These are phyloP conservation scores for Bradypus variegatus DNA, from an alignment of 2,797 vertebrate species.

Conservation along the genomic window DNA sequence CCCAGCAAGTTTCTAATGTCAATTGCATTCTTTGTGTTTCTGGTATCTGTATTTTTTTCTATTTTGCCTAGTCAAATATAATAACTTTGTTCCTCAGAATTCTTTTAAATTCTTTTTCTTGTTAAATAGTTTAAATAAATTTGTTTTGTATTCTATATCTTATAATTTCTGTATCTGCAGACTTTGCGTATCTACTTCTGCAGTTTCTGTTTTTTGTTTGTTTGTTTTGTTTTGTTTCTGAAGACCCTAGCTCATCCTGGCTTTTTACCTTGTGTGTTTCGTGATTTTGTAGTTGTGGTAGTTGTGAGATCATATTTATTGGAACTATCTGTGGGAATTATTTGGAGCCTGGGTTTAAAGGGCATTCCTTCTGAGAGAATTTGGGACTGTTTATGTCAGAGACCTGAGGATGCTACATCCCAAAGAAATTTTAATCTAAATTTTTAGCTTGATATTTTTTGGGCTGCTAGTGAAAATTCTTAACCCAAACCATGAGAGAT, in stretches of 20 bases:
- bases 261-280: neutral
- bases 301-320: neutral
- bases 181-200: neutral
- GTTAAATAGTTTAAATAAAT: neutral
- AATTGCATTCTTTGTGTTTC: neutral
- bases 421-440: conserved; percentile 15
- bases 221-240: neutral
- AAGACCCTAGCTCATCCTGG: neutral
- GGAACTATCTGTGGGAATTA: neutral
- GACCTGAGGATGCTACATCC: neutral
- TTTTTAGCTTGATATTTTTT: conserved; percentile 14
- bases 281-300: neutral
- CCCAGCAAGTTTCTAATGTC: neutral
- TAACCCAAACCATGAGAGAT: neutral
- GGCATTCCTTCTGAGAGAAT: neutral
- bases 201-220: neutral
- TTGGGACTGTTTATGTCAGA: neutral
- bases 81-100: neutral
- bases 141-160: neutral
- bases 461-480: neutral
- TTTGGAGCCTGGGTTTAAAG: conserved; percentile 13
- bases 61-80: neutral
- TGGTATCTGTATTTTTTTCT: neutral
- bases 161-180: neutral
- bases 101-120: neutral